These are phyloP conservation scores for Aphelocoma californica DNA, from an alignment of 2,797 vertebrate species.

Conservation along the genomic window DNA sequence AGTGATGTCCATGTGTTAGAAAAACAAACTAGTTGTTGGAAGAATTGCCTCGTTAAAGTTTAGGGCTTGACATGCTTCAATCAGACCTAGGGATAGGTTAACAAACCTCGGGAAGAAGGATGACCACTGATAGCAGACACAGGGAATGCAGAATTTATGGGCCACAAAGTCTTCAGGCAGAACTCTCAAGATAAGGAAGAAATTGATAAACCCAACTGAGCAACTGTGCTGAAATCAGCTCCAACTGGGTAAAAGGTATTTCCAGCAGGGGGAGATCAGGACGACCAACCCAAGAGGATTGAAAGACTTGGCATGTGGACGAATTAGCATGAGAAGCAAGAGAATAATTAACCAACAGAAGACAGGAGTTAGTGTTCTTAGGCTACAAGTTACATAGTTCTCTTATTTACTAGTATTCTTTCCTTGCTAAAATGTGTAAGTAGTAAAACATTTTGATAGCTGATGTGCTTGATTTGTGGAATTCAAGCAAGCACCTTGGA, in stretches of 20 bases:
- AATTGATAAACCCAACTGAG: not conserved
- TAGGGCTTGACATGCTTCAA: not conserved
- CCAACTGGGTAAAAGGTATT: not conserved
- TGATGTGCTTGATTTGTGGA: not conserved
- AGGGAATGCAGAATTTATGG: not conserved
- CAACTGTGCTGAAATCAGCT: not conserved
- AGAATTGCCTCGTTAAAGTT: not conserved
- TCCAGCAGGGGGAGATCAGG: not conserved
- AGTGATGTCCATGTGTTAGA: not conserved
- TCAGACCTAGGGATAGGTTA: not conserved
- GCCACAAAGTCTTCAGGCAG: not conserved
- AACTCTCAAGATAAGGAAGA: not conserved
- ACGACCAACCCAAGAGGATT: not conserved
- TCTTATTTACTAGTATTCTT: not conserved
- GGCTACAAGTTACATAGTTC: not conserved
- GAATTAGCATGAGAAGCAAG: not conserved
- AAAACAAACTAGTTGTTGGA: not conserved
- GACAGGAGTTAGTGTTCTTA: not conserved
- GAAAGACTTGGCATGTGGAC: accelerated
- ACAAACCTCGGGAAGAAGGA: not conserved
- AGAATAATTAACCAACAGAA: not conserved
- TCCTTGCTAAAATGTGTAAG: not conserved
- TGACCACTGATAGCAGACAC: not conserved
- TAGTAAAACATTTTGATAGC: not conserved
- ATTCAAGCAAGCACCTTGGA: not conserved